A percentile compares a stretch with the other conserved stretches of the same genome.
These are phyloP conservation scores for Zosterops japonicus DNA, from an alignment of 2,113 vertebrate genomes.

Conservation along the genomic window DNA sequence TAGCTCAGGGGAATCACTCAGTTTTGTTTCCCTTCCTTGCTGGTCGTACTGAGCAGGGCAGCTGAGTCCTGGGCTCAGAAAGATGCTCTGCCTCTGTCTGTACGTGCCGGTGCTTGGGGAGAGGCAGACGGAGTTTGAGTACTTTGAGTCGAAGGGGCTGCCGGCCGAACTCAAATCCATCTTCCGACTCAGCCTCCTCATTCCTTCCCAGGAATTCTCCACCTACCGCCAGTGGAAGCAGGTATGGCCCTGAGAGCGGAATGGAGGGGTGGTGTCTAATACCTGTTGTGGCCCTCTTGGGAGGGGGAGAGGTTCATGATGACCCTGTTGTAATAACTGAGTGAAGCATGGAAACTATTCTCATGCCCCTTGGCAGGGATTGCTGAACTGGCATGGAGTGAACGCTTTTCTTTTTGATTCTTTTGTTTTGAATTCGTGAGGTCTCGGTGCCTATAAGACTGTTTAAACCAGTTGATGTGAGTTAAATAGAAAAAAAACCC, in stretches of 20 bases:
- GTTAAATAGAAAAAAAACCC: neutral
- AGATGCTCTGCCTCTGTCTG: constrained; percentile 91
- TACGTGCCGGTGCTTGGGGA: constrained; percentile 85
- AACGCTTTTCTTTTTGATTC: neutral
- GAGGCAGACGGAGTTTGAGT: constrained; percentile 85
- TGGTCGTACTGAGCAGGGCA: neutral
- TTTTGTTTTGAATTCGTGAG: neutral
- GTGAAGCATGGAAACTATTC: neutral
- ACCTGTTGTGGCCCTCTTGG: rapidly evolving
- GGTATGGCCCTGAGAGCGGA: constrained; percentile 45
- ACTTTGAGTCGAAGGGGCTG: constrained; percentile 91
- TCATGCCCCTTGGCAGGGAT: neutral
- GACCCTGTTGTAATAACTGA: neutral
- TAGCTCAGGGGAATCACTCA: neutral
- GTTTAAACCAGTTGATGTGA: neutral
- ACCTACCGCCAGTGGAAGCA: constrained; percentile 90
- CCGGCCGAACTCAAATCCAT: constrained; percentile 89
- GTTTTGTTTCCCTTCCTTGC: neutral
- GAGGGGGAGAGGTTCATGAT: neutral
- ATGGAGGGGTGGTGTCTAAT: neutral
- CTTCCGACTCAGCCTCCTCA: constrained; percentile 88
- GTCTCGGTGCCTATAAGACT: rapidly evolving
- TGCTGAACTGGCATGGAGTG: rapidly evolving
- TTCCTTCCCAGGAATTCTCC: constrained; percentile 90
- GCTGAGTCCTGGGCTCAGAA: neutral